Evolutionary conservation across 2,888 invertebrate species (phyloP), one percentile per base, ranked within the genome.

Genomic region (Polietes domitor): DNA sequence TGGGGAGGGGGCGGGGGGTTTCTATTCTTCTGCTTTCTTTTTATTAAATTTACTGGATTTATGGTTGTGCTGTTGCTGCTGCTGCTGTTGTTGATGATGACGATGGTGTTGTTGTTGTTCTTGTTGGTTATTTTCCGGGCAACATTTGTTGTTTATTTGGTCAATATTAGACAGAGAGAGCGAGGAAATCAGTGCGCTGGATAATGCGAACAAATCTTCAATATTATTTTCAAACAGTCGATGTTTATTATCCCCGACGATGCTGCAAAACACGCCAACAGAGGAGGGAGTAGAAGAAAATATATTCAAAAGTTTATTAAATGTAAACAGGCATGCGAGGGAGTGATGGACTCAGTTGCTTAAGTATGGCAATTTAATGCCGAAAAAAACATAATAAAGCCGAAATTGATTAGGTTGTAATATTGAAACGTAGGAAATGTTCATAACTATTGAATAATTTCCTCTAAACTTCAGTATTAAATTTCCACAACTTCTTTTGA

Each of bases 141-240:
- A 79, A 50, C 72, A 76, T 65, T 76, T 82, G 53, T 82, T 82
- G 75, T 78, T 79, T 76, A 79, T 79, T 78, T 65, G 58, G 68
- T 72, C 76, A 68, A 43, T 43, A 24, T 43, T 68, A 24, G 21
- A 24, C 21, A 12, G 63, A 32, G 32, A n/a, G 32, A 37, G 10
- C 12, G 37, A 37, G 5, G 32, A 61, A 28, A 61, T 61, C 28
- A 61, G 28, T 28, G 21, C n/a, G 3, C 61, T 3, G 19, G 28
- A 61, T 61, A 61, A 61, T 61, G 28, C 58, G 61, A 61, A 61
- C 6, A 17, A 61, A 61, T 61, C n/a, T 7, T 61, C 28, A 28
- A 61, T 37, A 37, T 37, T 7, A 37, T 37, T 37, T 37, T 37
- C 10, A 37, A 37, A 37, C 26, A 61, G 28, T 61, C 32, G 61